Evolutionary conservation across 1,140 invertebrate genomes (phyloP).

Genomic region (Lasaia peninsularis): DNA sequence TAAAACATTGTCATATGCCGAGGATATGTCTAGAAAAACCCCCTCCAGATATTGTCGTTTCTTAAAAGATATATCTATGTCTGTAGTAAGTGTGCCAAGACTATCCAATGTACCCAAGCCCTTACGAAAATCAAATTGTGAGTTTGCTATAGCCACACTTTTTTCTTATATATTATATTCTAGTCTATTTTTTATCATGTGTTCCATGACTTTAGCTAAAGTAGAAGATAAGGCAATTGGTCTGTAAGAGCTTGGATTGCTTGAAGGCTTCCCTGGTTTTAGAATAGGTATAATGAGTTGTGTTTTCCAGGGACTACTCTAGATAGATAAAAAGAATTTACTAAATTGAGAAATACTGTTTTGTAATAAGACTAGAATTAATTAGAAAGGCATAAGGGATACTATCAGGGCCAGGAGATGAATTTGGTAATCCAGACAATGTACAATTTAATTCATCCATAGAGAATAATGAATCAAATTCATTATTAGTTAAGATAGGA

Average conservation of each 20-base stretch:
- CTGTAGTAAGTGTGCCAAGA: background rate
- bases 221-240: background rate
- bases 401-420: background rate
- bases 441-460: background rate
- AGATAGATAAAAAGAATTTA: background rate
- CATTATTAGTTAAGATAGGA: background rate
- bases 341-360: background rate
- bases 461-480: background rate
- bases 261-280: background rate
- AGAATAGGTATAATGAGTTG: background rate
- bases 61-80: no score
- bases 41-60: background rate
- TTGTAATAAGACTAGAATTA: background rate
- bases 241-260: background rate
- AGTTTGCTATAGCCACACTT: background rate
- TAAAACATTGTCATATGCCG: no score
- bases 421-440: background rate
- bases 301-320: background rate
- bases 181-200: background rate
- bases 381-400: background rate
- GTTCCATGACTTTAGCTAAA: background rate
- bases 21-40: background rate
- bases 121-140: background rate
- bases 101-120: background rate
- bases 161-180: background rate